Evolutionary conservation across 2,797 vertebrate species (phyloP).

Genomic region (Lagorchestes hirsutus): DNA sequence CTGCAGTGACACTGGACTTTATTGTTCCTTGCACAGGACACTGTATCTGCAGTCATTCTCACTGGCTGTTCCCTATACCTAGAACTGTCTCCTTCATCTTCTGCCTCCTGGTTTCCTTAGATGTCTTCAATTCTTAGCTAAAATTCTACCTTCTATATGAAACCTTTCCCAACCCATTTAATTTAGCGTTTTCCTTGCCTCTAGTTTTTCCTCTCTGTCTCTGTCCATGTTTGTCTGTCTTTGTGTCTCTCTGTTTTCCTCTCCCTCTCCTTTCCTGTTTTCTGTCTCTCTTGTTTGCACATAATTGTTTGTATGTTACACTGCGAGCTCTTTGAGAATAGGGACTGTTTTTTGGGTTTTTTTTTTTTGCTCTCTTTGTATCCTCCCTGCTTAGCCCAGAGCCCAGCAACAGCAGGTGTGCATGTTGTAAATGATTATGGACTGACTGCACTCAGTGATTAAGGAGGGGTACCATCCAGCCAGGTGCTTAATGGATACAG

Average conservation of each 20-base stretch:
- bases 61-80: not conserved
- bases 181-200: not conserved
- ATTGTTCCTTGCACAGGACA: not conserved
- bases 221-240: too few relatives aligned
- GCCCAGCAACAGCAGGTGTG: not conserved
- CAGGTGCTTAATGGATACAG: not conserved
- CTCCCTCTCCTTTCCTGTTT: too few relatives aligned
- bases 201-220: not conserved
- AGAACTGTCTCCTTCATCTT: not conserved
- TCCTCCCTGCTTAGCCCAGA: not conserved
- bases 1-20: not conserved
- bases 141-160: constrained; percentile 20
- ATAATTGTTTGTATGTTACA: not conserved
- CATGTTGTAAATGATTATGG: not conserved
- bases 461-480: not conserved
- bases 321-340: not conserved
- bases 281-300: not conserved
- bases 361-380: not conserved
- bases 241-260: rapidly evolving
- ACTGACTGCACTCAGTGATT: not conserved
- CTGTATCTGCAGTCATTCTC: not conserved
- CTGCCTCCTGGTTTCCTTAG: not conserved
- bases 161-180: not conserved
- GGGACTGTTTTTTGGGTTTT: not conserved
- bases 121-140: not conserved